These are phyloP conservation scores for Phaonia tiefii DNA, from an alignment of 2,888 invertebrate species.

Conservation along the genomic window DNA sequence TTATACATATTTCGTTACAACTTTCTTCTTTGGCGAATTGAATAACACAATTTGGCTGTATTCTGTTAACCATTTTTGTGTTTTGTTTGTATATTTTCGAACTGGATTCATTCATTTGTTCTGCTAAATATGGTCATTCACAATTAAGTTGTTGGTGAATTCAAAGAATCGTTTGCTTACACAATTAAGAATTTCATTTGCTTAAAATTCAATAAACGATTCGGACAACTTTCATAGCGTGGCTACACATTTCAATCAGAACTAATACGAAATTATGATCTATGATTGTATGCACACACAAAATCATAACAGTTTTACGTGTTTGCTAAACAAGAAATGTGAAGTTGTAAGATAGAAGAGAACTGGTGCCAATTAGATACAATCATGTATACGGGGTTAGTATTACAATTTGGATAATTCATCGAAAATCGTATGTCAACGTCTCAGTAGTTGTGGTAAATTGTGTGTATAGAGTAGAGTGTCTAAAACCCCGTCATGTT, in stretches of 20 bases:
- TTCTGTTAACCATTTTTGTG: no score
- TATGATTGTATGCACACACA: neutral
- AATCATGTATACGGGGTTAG: no score
- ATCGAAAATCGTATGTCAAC: no score
- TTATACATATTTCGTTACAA: constrained; percentile 8
- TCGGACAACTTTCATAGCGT: constrained; percentile 17
- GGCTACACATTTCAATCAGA: constrained; percentile 7
- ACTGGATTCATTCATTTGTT: constrained; percentile 17
- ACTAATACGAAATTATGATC: constrained; percentile 1
- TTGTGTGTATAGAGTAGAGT: no score
- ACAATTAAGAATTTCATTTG: constrained; percentile 7
- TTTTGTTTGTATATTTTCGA: neutral
- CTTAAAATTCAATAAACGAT: constrained; percentile 33
- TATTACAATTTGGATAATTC: neutral
- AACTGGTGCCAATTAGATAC: no score
- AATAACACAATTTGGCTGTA: constrained; percentile 19
- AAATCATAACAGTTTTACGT: neutral
- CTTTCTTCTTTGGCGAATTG: constrained; percentile 30
- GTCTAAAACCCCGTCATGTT: no score
- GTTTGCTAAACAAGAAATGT: neutral
- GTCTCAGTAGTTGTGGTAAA: no score
- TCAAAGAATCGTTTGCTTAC: neutral
- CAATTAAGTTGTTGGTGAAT: constrained; percentile 11
- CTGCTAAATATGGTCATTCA: constrained; percentile 16
- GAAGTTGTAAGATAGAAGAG: no score